Evolutionary conservation across 64 coral and sea anemone genomes (phyloP).

Genomic region (Astreopora myriophthalma): DNA sequence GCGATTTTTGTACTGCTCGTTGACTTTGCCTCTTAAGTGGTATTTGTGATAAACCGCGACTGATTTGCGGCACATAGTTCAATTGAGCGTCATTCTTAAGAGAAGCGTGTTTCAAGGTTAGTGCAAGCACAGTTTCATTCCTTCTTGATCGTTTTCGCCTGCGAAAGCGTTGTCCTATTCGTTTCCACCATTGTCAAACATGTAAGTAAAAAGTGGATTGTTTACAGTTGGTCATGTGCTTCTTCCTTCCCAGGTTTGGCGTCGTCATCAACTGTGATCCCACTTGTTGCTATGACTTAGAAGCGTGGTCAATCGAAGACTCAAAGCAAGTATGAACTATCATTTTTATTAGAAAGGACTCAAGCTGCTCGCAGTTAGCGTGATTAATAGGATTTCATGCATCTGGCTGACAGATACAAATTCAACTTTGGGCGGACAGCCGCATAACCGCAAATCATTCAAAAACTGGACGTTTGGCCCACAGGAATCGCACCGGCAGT

Average conservation of each 20-base stretch:
- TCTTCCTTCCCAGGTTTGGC: not conserved
- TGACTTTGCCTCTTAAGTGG: not conserved
- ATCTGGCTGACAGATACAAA: not conserved
- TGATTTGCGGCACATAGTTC: not conserved
- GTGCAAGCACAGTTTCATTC: not conserved
- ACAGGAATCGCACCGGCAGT: not conserved
- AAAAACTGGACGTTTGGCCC: not conserved
- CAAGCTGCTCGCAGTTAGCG: not conserved
- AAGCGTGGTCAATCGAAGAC: not conserved
- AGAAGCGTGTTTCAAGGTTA: constrained; percentile 8
- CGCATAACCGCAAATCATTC: not conserved
- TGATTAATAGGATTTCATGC: not conserved
- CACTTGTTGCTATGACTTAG: constrained; percentile 4
- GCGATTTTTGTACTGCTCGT: not conserved
- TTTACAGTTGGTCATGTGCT: not conserved
- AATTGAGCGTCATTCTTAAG: not conserved
- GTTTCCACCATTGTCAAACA: constrained; percentile 1
- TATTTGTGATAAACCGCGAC: not conserved
- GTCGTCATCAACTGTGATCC: not conserved
- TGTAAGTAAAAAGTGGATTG: constrained; percentile 1
- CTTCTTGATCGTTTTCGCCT: not conserved
- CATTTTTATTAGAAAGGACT: not conserved
- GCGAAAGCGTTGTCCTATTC: not conserved
- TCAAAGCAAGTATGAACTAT: not conserved
- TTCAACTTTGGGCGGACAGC: not conserved